Percentiles rank a stretch among this genome's conserved stretches.
Evolutionary conservation across 2,797 vertebrate genomes (phyloP).

Genomic region (Sorex maritimensis): DNA sequence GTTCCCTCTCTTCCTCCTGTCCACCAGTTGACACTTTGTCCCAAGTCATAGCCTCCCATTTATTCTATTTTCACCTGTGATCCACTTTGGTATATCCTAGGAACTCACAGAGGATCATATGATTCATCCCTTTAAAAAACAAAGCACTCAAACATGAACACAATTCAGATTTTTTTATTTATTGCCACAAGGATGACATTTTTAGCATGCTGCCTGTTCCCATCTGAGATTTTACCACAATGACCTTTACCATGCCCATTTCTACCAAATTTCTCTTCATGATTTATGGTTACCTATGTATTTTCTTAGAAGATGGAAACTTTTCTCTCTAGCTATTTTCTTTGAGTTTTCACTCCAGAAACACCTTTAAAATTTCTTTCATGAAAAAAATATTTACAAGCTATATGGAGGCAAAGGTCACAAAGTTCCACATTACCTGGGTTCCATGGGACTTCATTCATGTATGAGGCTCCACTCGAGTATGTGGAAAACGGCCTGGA

Average conservation of each 20-base stretch:
- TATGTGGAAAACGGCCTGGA: no score
- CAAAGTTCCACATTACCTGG: no score
- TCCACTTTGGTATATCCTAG: no score
- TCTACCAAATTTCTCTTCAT: not conserved
- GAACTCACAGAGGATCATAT: not conserved
- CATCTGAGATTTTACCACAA: not conserved
- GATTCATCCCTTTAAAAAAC: not conserved
- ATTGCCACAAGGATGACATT: not conserved
- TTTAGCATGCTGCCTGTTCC: not conserved
- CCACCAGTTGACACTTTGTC: no score
- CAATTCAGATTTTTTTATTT: no score
- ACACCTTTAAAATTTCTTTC: not conserved
- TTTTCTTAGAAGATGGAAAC: not conserved
- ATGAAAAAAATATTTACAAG: slow-evolving; percentile 11
- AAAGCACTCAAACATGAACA: not conserved
- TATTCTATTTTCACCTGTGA: no score
- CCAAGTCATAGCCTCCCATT: no score
- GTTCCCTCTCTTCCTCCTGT: no score
- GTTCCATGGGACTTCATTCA: no score
- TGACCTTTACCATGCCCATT: not conserved
- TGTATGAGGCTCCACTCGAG: no score
- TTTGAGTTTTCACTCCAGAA: not conserved
- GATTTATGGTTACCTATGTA: not conserved
- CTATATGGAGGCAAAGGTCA: not conserved
- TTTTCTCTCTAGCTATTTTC: not conserved